A percentile compares a stretch with the other conserved stretches of the same genome.
phyloP scores from a whole-genome alignment of 2,888 invertebrate species.

The Lithophane ornitopus region DNA sequence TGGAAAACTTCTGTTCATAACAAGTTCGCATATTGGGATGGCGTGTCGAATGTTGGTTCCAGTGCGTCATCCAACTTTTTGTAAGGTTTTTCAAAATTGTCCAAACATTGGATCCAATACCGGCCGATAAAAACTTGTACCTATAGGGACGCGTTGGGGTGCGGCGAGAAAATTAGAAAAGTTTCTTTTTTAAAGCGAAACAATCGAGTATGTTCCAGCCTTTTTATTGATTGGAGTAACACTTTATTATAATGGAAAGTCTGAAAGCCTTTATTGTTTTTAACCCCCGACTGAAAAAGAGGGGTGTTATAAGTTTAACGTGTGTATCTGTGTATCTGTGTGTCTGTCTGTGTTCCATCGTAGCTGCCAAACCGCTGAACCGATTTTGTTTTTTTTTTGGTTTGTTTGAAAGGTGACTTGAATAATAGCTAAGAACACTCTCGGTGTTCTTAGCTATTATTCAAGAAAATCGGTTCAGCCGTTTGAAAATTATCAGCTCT shows the following conservation, averaged over 20 bases:
- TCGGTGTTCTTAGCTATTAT: no score
- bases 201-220: conserved; percentile 67
- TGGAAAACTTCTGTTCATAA: conserved; percentile 3
- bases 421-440: no score
- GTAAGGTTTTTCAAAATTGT: neutral
- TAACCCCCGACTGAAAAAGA: no score
- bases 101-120: conserved; percentile 33
- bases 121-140: conserved; percentile 70
- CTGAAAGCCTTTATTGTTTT: conserved; percentile 3
- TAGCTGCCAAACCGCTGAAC: no score
- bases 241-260: conserved; percentile 3
- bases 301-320: no score
- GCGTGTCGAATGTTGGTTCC: conserved; percentile 1
- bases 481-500: no score
- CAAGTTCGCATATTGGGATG: conserved; percentile 1
- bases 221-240: conserved; percentile 47
- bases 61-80: neutral
- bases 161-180: conserved; percentile 83
- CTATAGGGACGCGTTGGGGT: conserved; percentile 62
- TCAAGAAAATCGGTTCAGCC: no score
- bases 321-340: no score
- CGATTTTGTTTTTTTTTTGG: no score
- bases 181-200: conserved; percentile 78
- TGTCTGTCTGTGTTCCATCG: no score
- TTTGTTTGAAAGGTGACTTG: no score